phyloP scores from a whole-genome alignment of 2,797 vertebrate species.

The Bradypus variegatus region DNA sequence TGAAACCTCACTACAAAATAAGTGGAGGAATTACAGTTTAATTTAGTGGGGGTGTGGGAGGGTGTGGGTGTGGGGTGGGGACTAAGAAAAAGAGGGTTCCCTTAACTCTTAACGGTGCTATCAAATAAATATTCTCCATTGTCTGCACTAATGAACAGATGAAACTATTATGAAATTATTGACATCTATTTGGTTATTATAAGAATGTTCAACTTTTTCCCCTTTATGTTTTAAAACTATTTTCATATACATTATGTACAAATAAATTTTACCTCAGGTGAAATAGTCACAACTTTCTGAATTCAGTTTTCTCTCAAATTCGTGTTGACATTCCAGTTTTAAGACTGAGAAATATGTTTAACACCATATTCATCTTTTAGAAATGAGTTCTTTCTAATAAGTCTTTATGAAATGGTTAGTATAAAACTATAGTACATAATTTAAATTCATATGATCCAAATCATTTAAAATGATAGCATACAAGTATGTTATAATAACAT shows the following conservation, averaged over 20 bases:
- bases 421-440: neutral
- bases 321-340: neutral
- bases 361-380: conserved; percentile 13
- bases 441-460: neutral
- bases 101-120: neutral
- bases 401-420: neutral
- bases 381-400: conserved; percentile 3
- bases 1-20: neutral
- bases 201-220: neutral
- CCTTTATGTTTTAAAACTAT: neutral
- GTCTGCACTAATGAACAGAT: neutral
- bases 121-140: neutral
- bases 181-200: neutral
- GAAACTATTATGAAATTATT: neutral
- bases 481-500: neutral
- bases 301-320: conserved; percentile 29
- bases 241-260: neutral
- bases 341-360: conserved; percentile 17
- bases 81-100: neutral
- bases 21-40: neutral
- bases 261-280: conserved; percentile 16
- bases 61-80: too few species aligned
- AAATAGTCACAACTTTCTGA: conserved; percentile 11
- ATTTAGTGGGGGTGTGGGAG: neutral
- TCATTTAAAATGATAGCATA: neutral